A percentile compares a stretch with the other conserved stretches of the same genome.
Conservation (phyloP, 2,797 vertebrate genomes). For the Cynopterus sphinx region DNA sequence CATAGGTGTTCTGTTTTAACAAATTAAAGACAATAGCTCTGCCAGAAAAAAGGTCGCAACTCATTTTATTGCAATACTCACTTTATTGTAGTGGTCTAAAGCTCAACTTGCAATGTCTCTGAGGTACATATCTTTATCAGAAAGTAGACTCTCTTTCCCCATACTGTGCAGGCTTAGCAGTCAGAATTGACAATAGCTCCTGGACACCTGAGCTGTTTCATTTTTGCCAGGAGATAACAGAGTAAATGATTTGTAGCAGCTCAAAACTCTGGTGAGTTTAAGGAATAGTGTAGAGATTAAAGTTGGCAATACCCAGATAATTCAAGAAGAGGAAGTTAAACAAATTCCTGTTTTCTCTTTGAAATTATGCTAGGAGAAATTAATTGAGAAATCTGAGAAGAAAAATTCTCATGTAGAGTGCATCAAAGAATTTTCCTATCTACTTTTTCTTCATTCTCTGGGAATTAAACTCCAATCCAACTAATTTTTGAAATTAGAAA, state of each 20-base stretch:
- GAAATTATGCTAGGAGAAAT: background rate
- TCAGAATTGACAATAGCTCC: background rate
- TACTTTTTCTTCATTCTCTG: constrained; percentile 15
- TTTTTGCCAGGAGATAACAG: constrained; percentile 14
- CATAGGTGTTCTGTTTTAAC: too few species aligned
- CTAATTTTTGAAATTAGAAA: constrained; percentile 9
- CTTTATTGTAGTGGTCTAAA: too few species aligned
- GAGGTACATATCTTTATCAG: background rate
- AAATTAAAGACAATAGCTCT: too few species aligned
- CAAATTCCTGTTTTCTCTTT: background rate
- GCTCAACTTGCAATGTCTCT: too few species aligned
- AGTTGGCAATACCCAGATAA: constrained; percentile 27
- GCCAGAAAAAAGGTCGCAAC: too few species aligned
- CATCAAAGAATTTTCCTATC: background rate
- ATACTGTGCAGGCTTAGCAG: background rate
- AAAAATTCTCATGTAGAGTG: background rate
- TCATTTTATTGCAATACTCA: too few species aligned
- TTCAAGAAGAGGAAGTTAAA: constrained; percentile 7
- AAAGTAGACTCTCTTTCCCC: background rate
- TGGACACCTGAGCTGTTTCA: background rate
- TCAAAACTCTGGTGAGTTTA: constrained; percentile 2
- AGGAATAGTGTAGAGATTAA: background rate
- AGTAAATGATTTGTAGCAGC: constrained; percentile 12
- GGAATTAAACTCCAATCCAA: background rate
- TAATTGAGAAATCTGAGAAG: constrained; percentile 8